Base-by-base conservation (phyloP, 2,797 vertebrate species). In the Sebastes glaucus region DNA sequence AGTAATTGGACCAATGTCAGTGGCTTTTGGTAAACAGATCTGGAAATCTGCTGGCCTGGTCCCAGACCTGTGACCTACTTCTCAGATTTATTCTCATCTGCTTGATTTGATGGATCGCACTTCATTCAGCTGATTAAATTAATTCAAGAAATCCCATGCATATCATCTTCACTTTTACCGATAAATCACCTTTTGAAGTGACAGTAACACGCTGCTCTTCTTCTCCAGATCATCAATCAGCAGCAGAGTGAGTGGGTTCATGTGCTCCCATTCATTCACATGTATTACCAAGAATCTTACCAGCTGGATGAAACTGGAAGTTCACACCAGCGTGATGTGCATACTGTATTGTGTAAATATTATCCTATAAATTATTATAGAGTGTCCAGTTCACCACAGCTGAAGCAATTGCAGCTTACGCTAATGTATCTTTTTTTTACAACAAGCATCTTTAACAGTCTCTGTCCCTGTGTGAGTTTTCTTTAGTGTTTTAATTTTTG, bases 211-310 rank as follows among this genome's bases (percentile, higher is more conserved):
- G 70, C 53, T 79, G 52, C 63, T 82, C 61, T 80, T 71, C 61
- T 78, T 79, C 72, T 78, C 30, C 35, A 18, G 46, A 16, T 32
- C 74, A 88, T 89, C 86, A 68, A 82, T 87, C 89, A 88, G 78
- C 77, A 46, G 66, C 76, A 63, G 63, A 84, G 63, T 6, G 59
- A 78, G 52, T 23, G 22, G 0, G 22, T 65, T 75, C 82, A 87
- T 89, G 88, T 90, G 60, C 18, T 66, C 72, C 32, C 60, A 70
- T 74, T 71, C 68, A 74, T 72, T 11, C 18, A 35, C 33, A 7
- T n/a, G 49, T 53, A 53, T 11, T 56, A 64, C 62, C 84, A 82
- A 70, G 16, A 14, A 59, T 71, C 23, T 63, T 35, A 74, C 22
- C 25, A 18, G 30, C 27, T 7, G 4, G 18, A 22, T 38, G 52